Conservation (phyloP, 2,113 vertebrate genomes). For the Deroptyus accipitrinus region DNA sequence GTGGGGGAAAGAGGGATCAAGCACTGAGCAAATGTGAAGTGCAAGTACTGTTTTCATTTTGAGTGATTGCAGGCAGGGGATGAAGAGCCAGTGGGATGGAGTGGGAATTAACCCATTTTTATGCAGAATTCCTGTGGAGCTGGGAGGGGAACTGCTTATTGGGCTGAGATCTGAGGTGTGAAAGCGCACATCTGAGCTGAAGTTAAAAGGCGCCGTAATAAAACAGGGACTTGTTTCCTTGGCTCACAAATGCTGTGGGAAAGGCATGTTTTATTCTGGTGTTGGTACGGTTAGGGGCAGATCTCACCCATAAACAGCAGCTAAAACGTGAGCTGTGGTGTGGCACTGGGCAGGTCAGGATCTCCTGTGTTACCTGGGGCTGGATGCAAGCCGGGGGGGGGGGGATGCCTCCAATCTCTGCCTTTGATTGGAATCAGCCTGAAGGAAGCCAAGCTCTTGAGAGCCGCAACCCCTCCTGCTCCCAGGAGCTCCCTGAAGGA, state of each 20-base stretch:
- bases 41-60: not conserved
- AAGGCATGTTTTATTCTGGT: not conserved
- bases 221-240: not conserved
- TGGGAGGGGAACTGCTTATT: not conserved
- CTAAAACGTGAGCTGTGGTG: not conserved
- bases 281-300: not conserved
- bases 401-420: not conserved
- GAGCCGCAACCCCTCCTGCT: not conserved
- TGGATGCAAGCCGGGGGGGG: accelerated
- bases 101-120: not conserved
- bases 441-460: not conserved
- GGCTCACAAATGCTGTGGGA: not conserved
- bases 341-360: not conserved
- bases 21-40: not conserved
- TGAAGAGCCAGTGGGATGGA: not conserved
- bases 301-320: not conserved
- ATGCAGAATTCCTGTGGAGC: not conserved
- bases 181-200: not conserved
- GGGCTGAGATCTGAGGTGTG: not conserved
- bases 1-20: not conserved
- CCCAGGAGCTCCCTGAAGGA: not conserved
- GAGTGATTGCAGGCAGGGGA: not conserved
- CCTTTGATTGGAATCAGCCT: not conserved
- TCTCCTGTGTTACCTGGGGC: not conserved
- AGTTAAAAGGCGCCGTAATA: not conserved